These are phyloP conservation scores for Neuroterus valhalla DNA, from an alignment of 1,140 invertebrate species.

Conservation along the genomic window DNA sequence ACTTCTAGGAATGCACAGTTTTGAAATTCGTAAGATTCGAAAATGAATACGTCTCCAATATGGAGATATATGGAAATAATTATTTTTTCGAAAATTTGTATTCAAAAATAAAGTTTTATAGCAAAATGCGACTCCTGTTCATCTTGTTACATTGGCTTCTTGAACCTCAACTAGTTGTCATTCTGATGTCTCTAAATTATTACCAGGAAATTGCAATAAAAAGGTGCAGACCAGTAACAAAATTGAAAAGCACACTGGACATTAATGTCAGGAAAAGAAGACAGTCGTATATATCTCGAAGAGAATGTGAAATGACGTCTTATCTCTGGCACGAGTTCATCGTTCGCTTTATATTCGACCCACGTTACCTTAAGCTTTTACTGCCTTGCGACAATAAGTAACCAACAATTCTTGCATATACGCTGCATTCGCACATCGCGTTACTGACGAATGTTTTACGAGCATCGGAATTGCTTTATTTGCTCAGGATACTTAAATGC, in stretches of 20 bases:
- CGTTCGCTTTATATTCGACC: neutral
- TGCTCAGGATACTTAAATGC: neutral
- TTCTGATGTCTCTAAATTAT: too few species aligned
- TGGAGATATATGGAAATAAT: too few species aligned
- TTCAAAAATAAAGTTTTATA: too few species aligned
- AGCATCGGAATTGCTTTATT: conserved; percentile 4
- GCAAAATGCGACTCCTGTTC: too few species aligned
- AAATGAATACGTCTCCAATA: too few species aligned
- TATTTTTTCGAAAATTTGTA: too few species aligned
- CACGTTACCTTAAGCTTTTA: conserved; percentile 9
- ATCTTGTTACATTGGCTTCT: too few species aligned
- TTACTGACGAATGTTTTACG: conserved; percentile 11
- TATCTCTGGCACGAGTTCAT: neutral
- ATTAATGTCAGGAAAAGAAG: neutral
- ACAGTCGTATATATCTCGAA: neutral
- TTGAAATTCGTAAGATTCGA: too few species aligned
- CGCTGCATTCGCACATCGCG: neutral
- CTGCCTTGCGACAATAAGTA: conserved; percentile 1
- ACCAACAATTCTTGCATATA: neutral
- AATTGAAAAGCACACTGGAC: neutral
- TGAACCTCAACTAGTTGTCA: too few species aligned
- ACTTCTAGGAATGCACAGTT: too few species aligned
- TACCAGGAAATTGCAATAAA: too few species aligned
- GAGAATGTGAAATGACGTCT: conserved; percentile 6
- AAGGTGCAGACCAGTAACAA: neutral